phyloP scores from a whole-genome alignment of 2,888 invertebrate genomes.

The Hypercompe scribonia region DNA sequence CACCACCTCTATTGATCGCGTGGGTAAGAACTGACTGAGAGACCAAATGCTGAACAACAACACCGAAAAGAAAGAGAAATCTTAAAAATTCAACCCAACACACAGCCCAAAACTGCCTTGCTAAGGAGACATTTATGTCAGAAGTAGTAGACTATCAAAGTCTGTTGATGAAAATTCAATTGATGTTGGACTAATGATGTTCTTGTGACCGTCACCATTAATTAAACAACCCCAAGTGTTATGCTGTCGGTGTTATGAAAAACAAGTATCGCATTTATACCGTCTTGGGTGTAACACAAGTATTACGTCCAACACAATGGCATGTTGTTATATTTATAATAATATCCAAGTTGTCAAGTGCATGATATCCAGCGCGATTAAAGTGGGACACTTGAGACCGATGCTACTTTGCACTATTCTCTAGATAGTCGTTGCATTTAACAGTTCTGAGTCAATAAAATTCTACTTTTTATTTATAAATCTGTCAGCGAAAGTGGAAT shows the following conservation, averaged over 20 bases:
- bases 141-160: no score
- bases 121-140: no score
- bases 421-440: background rate
- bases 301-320: constrained; percentile 7
- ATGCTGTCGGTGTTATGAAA: constrained; percentile 3
- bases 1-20: no score
- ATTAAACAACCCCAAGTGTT: background rate
- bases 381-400: background rate
- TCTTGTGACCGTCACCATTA: background rate
- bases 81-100: no score
- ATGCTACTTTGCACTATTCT: background rate
- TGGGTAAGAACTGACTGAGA: no score
- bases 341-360: constrained; percentile 7
- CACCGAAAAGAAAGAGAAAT: no score
- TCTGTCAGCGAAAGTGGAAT: background rate
- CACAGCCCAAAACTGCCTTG: no score
- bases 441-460: no score
- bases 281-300: background rate
- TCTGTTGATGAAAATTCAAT: no score
- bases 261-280: background rate
- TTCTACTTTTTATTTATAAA: no score
- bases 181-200: no score
- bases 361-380: background rate
- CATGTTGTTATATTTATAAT: background rate
- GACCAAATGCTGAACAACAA: no score